Percentiles rank a stretch among this genome's conserved stretches.
phyloP scores from a whole-genome alignment of 2,113 vertebrate genomes.

The Pituophis catenifer region DNA sequence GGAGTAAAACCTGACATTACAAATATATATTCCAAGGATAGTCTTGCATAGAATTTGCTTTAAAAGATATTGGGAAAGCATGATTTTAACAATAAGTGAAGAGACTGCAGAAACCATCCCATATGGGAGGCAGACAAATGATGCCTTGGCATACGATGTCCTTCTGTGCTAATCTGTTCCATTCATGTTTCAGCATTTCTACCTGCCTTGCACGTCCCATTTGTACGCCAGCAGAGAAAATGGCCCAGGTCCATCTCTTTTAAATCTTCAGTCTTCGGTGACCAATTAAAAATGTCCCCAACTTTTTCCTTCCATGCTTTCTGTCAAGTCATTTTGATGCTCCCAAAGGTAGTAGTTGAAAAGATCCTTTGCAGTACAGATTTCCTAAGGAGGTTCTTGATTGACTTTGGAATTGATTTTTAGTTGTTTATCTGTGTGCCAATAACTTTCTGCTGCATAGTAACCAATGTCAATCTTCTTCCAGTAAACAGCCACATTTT shows the following conservation, averaged over 20 bases:
- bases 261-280: background rate
- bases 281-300: conserved; percentile 13
- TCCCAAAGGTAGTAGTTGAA: background rate
- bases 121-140: background rate
- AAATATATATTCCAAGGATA: background rate
- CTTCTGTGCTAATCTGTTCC: background rate
- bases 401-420: conserved; percentile 6
- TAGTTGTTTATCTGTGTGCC: background rate
- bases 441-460: background rate
- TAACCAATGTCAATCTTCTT: conserved; percentile 4
- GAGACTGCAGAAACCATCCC: background rate
- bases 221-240: background rate
- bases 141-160: background rate
- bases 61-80: background rate
- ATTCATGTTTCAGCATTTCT: background rate
- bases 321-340: background rate
- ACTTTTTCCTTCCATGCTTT: background rate
- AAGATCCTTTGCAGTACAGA: background rate
- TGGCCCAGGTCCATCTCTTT: background rate
- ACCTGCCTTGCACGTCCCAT: background rate
- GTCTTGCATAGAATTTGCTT: background rate
- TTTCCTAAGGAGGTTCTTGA: conserved; percentile 2
- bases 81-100: background rate
- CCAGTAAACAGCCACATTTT: background rate
- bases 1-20: background rate